Percentiles rank a stretch among this genome's conserved stretches.
These are phyloP conservation scores for Athalia circularis DNA, from an alignment of 2,888 invertebrate genomes.

Conservation along the genomic window DNA sequence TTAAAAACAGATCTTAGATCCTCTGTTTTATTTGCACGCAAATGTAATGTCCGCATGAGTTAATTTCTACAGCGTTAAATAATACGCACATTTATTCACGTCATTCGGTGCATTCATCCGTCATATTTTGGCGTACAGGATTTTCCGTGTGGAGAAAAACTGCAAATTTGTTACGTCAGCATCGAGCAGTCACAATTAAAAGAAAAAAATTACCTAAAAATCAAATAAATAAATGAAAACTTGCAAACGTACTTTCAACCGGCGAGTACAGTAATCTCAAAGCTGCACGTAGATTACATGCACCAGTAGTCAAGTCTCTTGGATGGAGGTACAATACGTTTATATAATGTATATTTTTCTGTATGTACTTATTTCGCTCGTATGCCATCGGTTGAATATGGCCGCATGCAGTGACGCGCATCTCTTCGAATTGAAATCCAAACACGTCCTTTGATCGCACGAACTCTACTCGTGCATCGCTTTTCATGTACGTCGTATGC, in stretches of 20 bases:
- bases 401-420: slow-evolving; percentile 32
- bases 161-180: too few species aligned
- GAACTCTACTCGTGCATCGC: slow-evolving; percentile 11
- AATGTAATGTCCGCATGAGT: background rate
- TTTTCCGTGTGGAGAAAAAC: too few species aligned
- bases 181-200: too few species aligned
- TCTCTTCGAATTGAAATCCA: slow-evolving; percentile 35
- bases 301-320: background rate
- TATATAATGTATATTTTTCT: background rate
- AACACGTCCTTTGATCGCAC: slow-evolving; percentile 37
- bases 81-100: too few species aligned
- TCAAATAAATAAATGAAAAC: too few species aligned
- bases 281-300: too few species aligned
- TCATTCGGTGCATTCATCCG: too few species aligned
- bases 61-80: too few species aligned
- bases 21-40: background rate
- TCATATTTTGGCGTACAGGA: too few species aligned
- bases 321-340: background rate
- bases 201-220: too few species aligned
- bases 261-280: too few species aligned
- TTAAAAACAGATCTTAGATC: background rate
- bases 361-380: background rate
- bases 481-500: slow-evolving; percentile 5
- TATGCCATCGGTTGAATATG: slow-evolving; percentile 38
- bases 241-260: too few species aligned